A percentile compares a stretch with the other conserved stretches of the same genome.
phyloP scores from a whole-genome alignment of 2,888 invertebrate genomes.

The Nymphalis urticae region DNA sequence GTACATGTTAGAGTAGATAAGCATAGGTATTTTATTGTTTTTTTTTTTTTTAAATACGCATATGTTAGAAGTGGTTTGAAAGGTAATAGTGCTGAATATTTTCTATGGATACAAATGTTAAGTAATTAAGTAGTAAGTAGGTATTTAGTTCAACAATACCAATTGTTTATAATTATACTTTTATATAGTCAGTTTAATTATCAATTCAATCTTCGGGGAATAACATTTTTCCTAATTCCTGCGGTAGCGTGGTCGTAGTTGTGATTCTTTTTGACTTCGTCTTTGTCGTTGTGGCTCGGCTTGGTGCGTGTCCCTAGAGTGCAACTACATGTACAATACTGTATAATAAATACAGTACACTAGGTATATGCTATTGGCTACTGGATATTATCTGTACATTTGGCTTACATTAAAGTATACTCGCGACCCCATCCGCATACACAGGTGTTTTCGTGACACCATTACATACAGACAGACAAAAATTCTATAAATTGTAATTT shows the following conservation, averaged over 20 bases:
- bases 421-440: constrained; percentile 40
- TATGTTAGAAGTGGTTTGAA: neutral
- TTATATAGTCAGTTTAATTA: constrained; percentile 1
- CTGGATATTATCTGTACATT: constrained; percentile 7
- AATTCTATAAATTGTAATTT: constrained; percentile 38
- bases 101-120: neutral
- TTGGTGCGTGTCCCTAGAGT: constrained; percentile 39
- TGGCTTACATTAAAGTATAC: constrained; percentile 39
- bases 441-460: constrained; percentile 40
- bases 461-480: constrained; percentile 39
- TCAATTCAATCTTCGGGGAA: constrained; percentile 27
- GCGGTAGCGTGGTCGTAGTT: constrained; percentile 28
- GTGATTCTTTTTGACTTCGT: constrained; percentile 20
- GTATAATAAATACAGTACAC: constrained; percentile 8
- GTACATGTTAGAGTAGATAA: neutral
- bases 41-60: neutral
- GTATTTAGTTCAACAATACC: neutral
- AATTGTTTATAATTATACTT: neutral
- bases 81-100: neutral
- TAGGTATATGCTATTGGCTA: constrained; percentile 3
- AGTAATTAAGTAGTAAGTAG: too few species aligned
- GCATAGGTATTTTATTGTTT: neutral
- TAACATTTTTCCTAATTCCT: constrained; percentile 17
- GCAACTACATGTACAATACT: constrained; percentile 39
- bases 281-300: constrained; percentile 27